Evolutionary conservation across 2,113 vertebrate genomes (phyloP).

Genomic region (Phocoena sinus): DNA sequence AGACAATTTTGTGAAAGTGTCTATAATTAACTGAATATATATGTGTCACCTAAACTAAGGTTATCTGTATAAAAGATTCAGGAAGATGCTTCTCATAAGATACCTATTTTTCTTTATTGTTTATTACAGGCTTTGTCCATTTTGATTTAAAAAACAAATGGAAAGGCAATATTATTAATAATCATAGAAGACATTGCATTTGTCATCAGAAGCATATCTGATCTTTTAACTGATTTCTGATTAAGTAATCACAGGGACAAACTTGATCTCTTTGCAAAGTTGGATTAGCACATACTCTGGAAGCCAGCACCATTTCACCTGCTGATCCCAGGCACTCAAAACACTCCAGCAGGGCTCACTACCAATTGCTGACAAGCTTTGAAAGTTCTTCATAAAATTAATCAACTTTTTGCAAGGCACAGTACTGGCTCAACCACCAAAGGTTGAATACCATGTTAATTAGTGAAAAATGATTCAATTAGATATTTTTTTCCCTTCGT

Average conservation of each 20-base stretch:
- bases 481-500: neutral
- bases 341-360: slow-evolving; percentile 73
- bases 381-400: slow-evolving; percentile 5
- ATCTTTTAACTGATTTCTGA: neutral
- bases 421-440: neutral
- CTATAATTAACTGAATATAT: neutral
- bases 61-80: neutral
- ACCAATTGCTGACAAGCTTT: slow-evolving; percentile 46
- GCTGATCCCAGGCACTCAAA: slow-evolving; percentile 93
- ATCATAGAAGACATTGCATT: neutral
- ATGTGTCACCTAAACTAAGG: neutral
- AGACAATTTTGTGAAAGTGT: neutral
- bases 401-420: neutral
- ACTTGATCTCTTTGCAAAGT: neutral
- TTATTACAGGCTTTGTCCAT: neutral
- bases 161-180: neutral
- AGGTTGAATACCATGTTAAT: neutral
- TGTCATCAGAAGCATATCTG: neutral
- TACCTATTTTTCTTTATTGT: neutral
- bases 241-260: neutral
- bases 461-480: neutral
- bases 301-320: slow-evolving; percentile 91
- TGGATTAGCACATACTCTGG: neutral
- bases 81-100: neutral
- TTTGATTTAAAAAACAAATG: neutral